Conservation (phyloP, 1,140 invertebrate species). For the Aradophagus sp. region DNA sequence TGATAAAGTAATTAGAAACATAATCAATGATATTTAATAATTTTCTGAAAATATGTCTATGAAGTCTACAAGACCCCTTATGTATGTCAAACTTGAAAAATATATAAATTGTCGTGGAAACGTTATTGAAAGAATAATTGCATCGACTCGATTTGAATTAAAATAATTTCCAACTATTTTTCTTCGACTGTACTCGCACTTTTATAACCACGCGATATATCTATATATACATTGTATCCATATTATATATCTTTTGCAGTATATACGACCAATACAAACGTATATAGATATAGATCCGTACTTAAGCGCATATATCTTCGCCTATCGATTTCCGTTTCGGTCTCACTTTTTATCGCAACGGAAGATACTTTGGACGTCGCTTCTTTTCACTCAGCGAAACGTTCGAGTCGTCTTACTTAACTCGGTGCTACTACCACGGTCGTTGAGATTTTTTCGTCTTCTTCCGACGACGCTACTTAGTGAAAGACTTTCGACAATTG, state of each 20-base stretch:
- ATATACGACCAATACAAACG: slow-evolving; percentile 16
- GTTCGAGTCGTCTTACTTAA: slow-evolving; percentile 51
- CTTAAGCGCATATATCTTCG: slow-evolving; percentile 28
- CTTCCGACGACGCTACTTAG: slow-evolving; percentile 30
- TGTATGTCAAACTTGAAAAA: slow-evolving; percentile 15
- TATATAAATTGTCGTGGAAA: slow-evolving; percentile 28
- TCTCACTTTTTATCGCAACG: slow-evolving; percentile 37
- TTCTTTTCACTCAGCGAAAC: slow-evolving; percentile 49
- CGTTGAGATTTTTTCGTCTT: slow-evolving; percentile 39
- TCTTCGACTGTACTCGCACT: slow-evolving; percentile 8
- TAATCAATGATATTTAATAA: background rate
- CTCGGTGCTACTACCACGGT: slow-evolving; percentile 42
- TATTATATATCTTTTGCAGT: slow-evolving; percentile 25
- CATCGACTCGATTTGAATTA: slow-evolving; percentile 31
- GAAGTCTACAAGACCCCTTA: slow-evolving; percentile 5
- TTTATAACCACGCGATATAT: slow-evolving; percentile 11
- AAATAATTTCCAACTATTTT: slow-evolving; percentile 37
- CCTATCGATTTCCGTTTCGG: slow-evolving; percentile 47
- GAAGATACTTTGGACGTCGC: slow-evolving; percentile 30
- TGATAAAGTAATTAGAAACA: too few species aligned
- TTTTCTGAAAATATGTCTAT: slow-evolving; percentile 1
- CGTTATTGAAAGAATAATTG: slow-evolving; percentile 21
- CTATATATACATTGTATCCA: slow-evolving; percentile 17
- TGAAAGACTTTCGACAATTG: slow-evolving; percentile 47
- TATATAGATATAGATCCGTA: slow-evolving; percentile 20